phyloP scores from a whole-genome alignment of 2,888 invertebrate genomes.

The Pseudococcus viburni region DNA sequence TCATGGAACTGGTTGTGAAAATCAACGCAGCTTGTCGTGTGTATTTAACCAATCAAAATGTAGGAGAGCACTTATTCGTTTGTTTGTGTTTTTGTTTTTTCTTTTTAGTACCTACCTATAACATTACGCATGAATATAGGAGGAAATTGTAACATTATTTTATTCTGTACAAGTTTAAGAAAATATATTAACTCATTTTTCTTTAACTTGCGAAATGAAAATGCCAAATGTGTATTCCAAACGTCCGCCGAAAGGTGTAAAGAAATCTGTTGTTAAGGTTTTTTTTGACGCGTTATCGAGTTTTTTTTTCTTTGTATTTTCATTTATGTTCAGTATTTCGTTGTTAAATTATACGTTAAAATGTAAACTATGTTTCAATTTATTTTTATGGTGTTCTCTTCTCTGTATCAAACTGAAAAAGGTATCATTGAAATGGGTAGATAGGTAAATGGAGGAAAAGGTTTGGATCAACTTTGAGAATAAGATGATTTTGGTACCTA shows the following conservation, averaged over 20 bases:
- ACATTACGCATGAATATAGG: slow-evolving; percentile 29
- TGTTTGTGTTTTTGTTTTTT: slow-evolving; percentile 25
- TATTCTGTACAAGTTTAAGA: slow-evolving; percentile 23
- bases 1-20: slow-evolving; percentile 36
- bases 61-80: slow-evolving; percentile 6
- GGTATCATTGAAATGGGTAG: not conserved
- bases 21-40: slow-evolving; percentile 34
- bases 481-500: no score
- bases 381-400: not conserved
- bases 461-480: no score
- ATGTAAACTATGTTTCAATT: not conserved
- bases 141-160: slow-evolving; percentile 28
- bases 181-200: slow-evolving; percentile 20
- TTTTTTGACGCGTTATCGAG: slow-evolving; percentile 15
- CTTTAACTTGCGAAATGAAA: slow-evolving; percentile 27
- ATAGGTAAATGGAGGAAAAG: no score
- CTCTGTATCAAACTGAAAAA: not conserved
- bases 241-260: slow-evolving; percentile 13
- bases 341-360: slow-evolving; percentile 56
- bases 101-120: not conserved
- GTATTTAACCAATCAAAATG: slow-evolving; percentile 26
- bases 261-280: slow-evolving; percentile 22
- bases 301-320: slow-evolving; percentile 52
- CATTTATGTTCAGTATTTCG: slow-evolving; percentile 51
- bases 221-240: slow-evolving; percentile 39